Percentiles rank a stretch among this genome's conserved stretches.
Conservation (phyloP, 2,888 invertebrate genomes). For the Drosophila fungiperda region DNA sequence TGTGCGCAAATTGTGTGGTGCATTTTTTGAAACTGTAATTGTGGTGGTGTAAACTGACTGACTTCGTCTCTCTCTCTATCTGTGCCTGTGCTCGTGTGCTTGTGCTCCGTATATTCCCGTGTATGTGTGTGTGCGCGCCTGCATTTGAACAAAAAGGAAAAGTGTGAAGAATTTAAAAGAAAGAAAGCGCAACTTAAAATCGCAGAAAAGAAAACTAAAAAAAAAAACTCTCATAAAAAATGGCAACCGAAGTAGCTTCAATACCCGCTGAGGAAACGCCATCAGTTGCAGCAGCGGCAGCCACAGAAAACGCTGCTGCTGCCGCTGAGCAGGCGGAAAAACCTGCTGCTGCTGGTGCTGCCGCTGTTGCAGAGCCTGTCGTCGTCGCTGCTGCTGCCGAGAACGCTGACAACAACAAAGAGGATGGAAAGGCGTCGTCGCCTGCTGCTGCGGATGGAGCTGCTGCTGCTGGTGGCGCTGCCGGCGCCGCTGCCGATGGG, state of each 20-base stretch:
- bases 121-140: constrained; percentile 63
- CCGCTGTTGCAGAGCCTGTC: constrained; percentile 83
- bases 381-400: constrained; percentile 60
- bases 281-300: constrained; percentile 82
- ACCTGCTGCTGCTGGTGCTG: constrained; percentile 60
- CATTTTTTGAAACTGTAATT: constrained; percentile 70
- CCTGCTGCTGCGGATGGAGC: constrained; percentile 72
- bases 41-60: constrained; percentile 59
- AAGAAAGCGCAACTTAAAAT: constrained; percentile 65
- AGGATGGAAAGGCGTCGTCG: constrained; percentile 85
- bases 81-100: constrained; percentile 42
- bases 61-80: constrained; percentile 60
- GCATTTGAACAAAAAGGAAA: constrained; percentile 73
- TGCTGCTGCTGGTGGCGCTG: constrained; percentile 76
- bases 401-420: constrained; percentile 84
- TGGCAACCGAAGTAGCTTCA: constrained; percentile 90
- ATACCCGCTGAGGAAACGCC: constrained; percentile 86
- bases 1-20: constrained; percentile 63
- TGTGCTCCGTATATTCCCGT: constrained; percentile 53
- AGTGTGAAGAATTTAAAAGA: constrained; percentile 71
- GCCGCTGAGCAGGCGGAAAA: constrained; percentile 64
- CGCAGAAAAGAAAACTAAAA: constrained; percentile 34
- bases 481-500: constrained; percentile 82
- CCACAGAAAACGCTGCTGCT: constrained; percentile 77
- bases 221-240: constrained; percentile 81